Conservation (phyloP, 1,140 invertebrate species). For the Oppia nitens region DNA sequence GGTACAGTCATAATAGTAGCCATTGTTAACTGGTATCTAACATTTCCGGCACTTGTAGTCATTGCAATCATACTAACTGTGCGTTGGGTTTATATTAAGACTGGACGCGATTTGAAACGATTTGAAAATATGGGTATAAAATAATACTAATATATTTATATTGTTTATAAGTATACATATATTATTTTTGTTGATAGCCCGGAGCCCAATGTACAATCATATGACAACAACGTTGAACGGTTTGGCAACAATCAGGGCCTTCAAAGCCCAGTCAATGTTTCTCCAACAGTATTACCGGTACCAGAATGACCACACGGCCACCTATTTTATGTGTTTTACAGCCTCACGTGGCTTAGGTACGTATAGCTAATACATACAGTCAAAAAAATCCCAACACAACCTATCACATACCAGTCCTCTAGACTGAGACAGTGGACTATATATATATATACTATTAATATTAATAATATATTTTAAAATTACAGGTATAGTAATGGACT, state of each 20-base stretch:
- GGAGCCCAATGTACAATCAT: conserved; percentile 37
- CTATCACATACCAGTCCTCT: too few species aligned
- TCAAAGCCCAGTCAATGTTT: conserved; percentile 37
- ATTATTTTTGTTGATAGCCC: conserved; percentile 14
- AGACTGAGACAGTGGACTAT: too few species aligned
- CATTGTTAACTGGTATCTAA: conserved; percentile 54
- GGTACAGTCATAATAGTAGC: conserved; percentile 56
- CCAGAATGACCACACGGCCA: conserved; percentile 46
- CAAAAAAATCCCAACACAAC: too few species aligned
- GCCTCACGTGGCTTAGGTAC: too few species aligned
- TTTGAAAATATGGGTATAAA: conserved; percentile 51
- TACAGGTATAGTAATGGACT: conserved; percentile 62
- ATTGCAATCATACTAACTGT: conserved; percentile 50
- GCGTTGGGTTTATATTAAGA: conserved; percentile 55
- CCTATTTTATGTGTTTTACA: conserved; percentile 51
- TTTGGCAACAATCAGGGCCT: conserved; percentile 34
- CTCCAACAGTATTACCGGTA: conserved; percentile 39
- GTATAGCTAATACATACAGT: too few species aligned
- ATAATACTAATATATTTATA: not conserved
- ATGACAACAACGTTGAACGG: conserved; percentile 34
- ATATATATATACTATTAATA: too few species aligned
- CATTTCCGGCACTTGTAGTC: conserved; percentile 48
- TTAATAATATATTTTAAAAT: too few species aligned
- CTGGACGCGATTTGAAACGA: conserved; percentile 68
- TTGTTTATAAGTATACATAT: not conserved